These are phyloP conservation scores for Papilio glaucus DNA, from an alignment of 1,140 invertebrate species.

Conservation along the genomic window DNA sequence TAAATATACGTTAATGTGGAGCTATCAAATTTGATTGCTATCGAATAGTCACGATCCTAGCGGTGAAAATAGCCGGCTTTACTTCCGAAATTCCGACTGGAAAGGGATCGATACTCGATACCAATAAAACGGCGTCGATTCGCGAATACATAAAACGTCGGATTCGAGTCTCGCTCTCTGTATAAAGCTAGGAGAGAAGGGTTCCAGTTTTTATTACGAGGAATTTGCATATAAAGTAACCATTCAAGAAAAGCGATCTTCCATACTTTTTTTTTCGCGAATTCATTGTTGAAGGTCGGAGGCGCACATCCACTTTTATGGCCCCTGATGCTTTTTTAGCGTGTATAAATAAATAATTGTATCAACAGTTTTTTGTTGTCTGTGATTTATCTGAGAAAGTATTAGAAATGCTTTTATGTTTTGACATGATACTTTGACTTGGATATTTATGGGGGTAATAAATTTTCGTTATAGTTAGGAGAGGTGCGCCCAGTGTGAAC, in stretches of 20 bases:
- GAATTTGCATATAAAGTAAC: slow-evolving; percentile 84
- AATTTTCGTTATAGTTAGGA: slow-evolving; percentile 41
- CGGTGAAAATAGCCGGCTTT: slow-evolving; percentile 64
- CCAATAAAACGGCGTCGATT: slow-evolving; percentile 79
- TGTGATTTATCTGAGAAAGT: slow-evolving; percentile 72
- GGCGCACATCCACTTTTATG: slow-evolving; percentile 71
- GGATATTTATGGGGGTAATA: slow-evolving; percentile 51
- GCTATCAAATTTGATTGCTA: slow-evolving; percentile 69
- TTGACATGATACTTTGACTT: slow-evolving; percentile 50
- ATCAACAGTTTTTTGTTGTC: slow-evolving; percentile 70
- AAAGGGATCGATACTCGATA: slow-evolving; percentile 76
- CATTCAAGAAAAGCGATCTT: slow-evolving; percentile 83
- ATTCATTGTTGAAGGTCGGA: slow-evolving; percentile 79
- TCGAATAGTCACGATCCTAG: slow-evolving; percentile 63
- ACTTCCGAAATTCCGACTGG: slow-evolving; percentile 68
- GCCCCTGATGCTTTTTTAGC: slow-evolving; percentile 71
- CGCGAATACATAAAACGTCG: slow-evolving; percentile 80
- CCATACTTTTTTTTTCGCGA: slow-evolving; percentile 68
- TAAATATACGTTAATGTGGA: slow-evolving; percentile 59
- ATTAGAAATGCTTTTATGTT: slow-evolving; percentile 49
- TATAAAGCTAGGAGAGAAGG: slow-evolving; percentile 79
- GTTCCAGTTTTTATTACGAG: slow-evolving; percentile 79
- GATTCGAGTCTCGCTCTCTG: slow-evolving; percentile 77
- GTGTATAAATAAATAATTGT: slow-evolving; percentile 76
- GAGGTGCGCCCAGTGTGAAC: slow-evolving; percentile 36